Evolutionary conservation across 2,113 vertebrate genomes (phyloP).

Genomic region (Gnathonemus longibarbis): DNA sequence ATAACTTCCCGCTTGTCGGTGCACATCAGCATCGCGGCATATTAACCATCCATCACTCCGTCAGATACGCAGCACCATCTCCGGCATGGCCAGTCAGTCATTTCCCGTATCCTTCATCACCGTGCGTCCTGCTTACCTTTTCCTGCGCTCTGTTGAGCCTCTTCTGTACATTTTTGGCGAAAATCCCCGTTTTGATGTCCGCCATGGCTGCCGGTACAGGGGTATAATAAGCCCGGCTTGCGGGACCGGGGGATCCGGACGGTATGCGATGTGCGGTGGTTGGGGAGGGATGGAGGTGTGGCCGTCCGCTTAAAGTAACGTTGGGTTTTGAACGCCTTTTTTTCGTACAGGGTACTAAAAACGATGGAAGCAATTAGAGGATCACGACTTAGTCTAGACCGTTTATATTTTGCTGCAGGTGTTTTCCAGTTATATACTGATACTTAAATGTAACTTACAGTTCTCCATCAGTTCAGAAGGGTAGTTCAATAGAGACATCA

Average conservation of each 20-base stretch:
- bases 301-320: neutral
- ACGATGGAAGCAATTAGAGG: neutral
- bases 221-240: neutral
- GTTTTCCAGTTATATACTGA: neutral
- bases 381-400: neutral
- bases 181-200: constrained; percentile 91
- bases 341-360: neutral
- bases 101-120: neutral
- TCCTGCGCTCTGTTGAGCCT: constrained; percentile 86
- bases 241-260: neutral
- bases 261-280: neutral
- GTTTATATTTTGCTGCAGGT: neutral
- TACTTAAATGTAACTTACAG: neutral
- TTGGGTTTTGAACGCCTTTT: neutral
- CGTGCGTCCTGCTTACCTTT: constrained; percentile 68
- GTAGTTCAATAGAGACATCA: neutral
- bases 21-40: neutral
- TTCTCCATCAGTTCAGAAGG: neutral
- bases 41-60: neutral
- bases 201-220: constrained; percentile 74
- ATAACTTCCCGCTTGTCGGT: neutral
- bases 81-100: neutral
- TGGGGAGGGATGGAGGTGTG: neutral
- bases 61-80: neutral
- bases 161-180: constrained; percentile 96